These are phyloP conservation scores for Ischnus inquisitorius DNA, from an alignment of 2,888 invertebrate species.

Conservation along the genomic window DNA sequence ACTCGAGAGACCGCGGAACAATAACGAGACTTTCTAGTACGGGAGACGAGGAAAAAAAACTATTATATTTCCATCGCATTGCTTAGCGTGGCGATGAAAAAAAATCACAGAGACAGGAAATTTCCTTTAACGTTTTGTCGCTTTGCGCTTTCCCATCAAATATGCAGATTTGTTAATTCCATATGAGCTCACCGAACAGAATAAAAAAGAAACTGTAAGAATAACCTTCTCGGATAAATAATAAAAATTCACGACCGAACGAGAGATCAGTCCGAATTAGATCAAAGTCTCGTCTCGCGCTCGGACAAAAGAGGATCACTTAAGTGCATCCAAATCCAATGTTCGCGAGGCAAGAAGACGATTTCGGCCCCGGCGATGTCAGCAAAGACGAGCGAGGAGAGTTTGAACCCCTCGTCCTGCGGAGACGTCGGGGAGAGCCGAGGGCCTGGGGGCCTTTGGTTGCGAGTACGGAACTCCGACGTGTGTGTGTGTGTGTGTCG, in stretches of 20 bases:
- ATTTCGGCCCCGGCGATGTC: slow-evolving; percentile 41
- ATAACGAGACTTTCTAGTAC: neutral
- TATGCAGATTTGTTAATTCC: no score
- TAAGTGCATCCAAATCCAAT: slow-evolving; percentile 63
- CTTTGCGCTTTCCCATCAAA: no score
- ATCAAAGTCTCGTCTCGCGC: slow-evolving; percentile 32
- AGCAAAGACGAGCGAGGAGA: slow-evolving; percentile 34
- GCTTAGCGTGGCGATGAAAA: no score
- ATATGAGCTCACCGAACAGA: neutral
- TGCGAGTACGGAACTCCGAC: slow-evolving; percentile 20
- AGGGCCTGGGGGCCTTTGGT: slow-evolving; percentile 16
- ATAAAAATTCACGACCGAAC: slow-evolving; percentile 30
- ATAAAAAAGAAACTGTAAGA: neutral
- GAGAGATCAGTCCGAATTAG: slow-evolving; percentile 45
- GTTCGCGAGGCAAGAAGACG: slow-evolving; percentile 45
- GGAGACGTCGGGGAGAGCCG: slow-evolving; percentile 8
- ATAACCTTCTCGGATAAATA: neutral
- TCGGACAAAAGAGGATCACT: slow-evolving; percentile 62
- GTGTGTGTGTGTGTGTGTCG: neutral
- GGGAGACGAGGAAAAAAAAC: no score
- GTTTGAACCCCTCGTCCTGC: slow-evolving; percentile 55
- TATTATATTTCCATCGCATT: no score
- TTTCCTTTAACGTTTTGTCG: no score
- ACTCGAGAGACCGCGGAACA: neutral
- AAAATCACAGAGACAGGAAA: no score